A percentile compares a stretch with the other conserved stretches of the same genome.
These are phyloP conservation scores for Monopterus albus DNA, from an alignment of 2,113 vertebrate genomes.

Conservation along the genomic window DNA sequence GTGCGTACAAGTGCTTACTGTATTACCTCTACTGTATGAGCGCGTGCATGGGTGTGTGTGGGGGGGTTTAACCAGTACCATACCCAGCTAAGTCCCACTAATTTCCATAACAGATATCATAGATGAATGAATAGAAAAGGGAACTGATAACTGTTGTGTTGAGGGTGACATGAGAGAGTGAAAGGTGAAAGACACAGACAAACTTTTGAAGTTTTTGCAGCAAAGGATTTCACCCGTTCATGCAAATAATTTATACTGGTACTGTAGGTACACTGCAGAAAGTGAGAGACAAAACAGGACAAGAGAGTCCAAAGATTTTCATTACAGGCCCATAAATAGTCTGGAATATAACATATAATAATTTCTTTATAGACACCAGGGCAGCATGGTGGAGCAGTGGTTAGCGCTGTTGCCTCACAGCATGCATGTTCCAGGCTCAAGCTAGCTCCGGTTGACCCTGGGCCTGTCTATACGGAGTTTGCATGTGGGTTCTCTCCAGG, in stretches of 20 bases:
- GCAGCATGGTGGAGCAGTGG: too few relatives aligned
- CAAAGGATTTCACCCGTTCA: background rate
- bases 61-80: background rate
- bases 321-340: background rate
- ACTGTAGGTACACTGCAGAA: background rate
- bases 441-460: too few relatives aligned
- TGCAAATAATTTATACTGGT: constrained; percentile 34
- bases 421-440: too few relatives aligned
- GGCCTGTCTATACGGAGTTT: too few relatives aligned
- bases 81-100: constrained; percentile 13
- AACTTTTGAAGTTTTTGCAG: constrained; percentile 5
- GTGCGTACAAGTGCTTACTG: background rate
- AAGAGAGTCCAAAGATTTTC: background rate
- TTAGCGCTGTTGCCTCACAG: too few relatives aligned
- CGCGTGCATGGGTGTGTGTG: background rate
- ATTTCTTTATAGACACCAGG: too few relatives aligned
- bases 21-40: background rate
- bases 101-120: constrained; percentile 76
- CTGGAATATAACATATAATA: background rate
- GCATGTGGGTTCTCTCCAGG: too few relatives aligned
- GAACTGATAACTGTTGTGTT: constrained; percentile 64
- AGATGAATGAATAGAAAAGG: constrained; percentile 65
- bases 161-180: background rate
- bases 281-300: background rate
- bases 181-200: constrained; percentile 6